Evolutionary conservation across 2,888 invertebrate species (phyloP).

Genomic region (Cremastinae sp.): DNA sequence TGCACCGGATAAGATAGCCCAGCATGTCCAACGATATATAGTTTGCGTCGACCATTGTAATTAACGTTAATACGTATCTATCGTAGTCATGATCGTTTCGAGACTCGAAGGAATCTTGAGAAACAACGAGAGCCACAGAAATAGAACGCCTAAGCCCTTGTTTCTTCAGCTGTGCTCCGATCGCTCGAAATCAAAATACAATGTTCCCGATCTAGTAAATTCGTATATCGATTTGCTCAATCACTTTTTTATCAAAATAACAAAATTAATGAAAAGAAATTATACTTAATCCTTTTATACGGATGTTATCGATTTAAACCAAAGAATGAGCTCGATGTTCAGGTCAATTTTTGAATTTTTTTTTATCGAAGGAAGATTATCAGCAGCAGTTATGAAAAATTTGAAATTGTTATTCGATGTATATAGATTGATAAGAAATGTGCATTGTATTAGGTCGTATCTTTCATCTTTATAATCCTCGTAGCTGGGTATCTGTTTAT

Average conservation of each 20-base stretch:
- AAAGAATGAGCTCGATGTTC: too few relatives aligned
- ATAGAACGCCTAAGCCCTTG: constrained; percentile 33
- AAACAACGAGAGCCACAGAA: background rate
- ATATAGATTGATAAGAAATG: background rate
- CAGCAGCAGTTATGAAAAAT: too few relatives aligned
- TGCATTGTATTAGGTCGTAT: constrained; percentile 4
- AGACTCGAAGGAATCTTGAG: constrained; percentile 49
- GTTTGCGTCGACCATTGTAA: constrained; percentile 48
- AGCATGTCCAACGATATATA: constrained; percentile 45
- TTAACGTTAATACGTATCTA: constrained; percentile 58
- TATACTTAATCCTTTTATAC: too few relatives aligned
- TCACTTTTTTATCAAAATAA: too few relatives aligned
- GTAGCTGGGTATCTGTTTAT: constrained; percentile 44
- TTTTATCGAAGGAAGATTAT: too few relatives aligned
- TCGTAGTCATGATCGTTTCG: constrained; percentile 50
- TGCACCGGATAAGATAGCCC: constrained; percentile 51
- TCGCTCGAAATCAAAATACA: constrained; percentile 20
- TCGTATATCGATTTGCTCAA: too few relatives aligned
- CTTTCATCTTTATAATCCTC: constrained; percentile 43
- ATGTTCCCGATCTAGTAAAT: too few relatives aligned
- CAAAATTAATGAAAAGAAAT: too few relatives aligned
- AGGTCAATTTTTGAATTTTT: too few relatives aligned
- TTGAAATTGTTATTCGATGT: too few relatives aligned
- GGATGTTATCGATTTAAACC: too few relatives aligned
- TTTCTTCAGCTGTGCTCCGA: constrained; percentile 12